A percentile compares a stretch with the other conserved stretches of the same genome.
These are phyloP conservation scores for Synanthedon tipuliformis DNA, from an alignment of 2,888 invertebrate genomes.

Conservation along the genomic window DNA sequence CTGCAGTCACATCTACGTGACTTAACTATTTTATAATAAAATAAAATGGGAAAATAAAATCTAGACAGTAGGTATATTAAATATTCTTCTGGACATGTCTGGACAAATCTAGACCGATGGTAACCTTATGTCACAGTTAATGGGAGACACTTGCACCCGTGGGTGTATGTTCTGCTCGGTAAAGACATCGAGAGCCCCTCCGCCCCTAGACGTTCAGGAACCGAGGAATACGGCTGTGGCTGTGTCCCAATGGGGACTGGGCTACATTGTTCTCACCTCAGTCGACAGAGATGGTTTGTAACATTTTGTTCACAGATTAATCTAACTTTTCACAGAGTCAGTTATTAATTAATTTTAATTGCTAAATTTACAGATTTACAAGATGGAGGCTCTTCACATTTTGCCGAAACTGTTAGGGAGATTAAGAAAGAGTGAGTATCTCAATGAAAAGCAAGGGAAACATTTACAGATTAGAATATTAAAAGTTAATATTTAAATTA, in stretches of 20 bases:
- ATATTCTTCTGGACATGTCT: background rate
- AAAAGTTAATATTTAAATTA: too few relatives aligned
- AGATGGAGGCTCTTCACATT: constrained; percentile 94
- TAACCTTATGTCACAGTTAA: constrained; percentile 69
- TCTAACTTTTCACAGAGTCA: too few relatives aligned
- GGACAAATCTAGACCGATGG: background rate
- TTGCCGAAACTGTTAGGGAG: constrained; percentile 90
- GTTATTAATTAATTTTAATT: background rate
- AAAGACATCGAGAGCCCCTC: constrained; percentile 92
- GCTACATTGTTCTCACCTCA: constrained; percentile 97
- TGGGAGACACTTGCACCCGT: constrained; percentile 99
- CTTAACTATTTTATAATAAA: too few relatives aligned
- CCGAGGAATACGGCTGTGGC: constrained; percentile 94
- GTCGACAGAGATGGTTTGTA: constrained; percentile 93
- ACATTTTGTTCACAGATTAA: too few relatives aligned
- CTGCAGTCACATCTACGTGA: too few relatives aligned
- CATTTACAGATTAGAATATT: too few relatives aligned
- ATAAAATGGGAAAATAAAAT: too few relatives aligned
- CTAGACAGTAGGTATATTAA: too few relatives aligned
- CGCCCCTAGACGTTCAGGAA: constrained; percentile 89
- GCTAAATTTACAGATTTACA: constrained; percentile 76
- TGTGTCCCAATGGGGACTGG: constrained; percentile 93
- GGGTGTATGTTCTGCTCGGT: constrained; percentile 99
- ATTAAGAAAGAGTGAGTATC: constrained; percentile 79
- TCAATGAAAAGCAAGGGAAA: too few relatives aligned